Evolutionary conservation across 2,113 vertebrate species (phyloP).

Genomic region (Mobula birostris): DNA sequence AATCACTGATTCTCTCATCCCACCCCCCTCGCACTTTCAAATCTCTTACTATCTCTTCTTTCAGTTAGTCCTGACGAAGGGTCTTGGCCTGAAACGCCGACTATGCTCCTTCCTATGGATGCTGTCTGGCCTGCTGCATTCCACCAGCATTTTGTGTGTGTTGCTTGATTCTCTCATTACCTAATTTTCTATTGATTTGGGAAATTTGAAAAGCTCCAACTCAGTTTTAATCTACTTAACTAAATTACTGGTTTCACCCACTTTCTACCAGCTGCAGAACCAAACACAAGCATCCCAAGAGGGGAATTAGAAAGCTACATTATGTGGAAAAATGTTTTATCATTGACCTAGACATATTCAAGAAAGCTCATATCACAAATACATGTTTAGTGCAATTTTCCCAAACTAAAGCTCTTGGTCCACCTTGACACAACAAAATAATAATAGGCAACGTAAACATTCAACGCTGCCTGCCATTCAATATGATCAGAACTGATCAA

Average conservation of each 20-base stretch:
- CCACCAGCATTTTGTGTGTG: too few relatives aligned
- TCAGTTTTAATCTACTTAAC: background rate
- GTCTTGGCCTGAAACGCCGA: too few relatives aligned
- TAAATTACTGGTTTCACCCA: background rate
- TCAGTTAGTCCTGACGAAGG: too few relatives aligned
- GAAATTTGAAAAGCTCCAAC: background rate
- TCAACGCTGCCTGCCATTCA: too few relatives aligned
- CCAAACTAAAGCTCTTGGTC: background rate
- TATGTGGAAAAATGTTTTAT: background rate
- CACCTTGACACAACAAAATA: too few relatives aligned
- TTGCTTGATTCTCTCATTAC: background rate
- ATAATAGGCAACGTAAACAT: too few relatives aligned
- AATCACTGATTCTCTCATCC: background rate
- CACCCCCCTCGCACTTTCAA: too few relatives aligned
- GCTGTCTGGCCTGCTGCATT: too few relatives aligned
- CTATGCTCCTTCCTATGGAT: too few relatives aligned
- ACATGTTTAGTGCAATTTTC: background rate
- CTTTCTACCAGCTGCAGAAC: background rate
- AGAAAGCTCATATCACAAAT: background rate
- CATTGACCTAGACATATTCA: background rate
- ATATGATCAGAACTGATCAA: too few relatives aligned
- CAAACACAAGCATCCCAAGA: background rate
- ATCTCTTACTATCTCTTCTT: too few relatives aligned
- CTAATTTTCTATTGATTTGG: background rate
- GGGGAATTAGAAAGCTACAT: background rate